These are phyloP conservation scores for Ericerus pela DNA, from an alignment of 1,140 invertebrate species.

Conservation along the genomic window DNA sequence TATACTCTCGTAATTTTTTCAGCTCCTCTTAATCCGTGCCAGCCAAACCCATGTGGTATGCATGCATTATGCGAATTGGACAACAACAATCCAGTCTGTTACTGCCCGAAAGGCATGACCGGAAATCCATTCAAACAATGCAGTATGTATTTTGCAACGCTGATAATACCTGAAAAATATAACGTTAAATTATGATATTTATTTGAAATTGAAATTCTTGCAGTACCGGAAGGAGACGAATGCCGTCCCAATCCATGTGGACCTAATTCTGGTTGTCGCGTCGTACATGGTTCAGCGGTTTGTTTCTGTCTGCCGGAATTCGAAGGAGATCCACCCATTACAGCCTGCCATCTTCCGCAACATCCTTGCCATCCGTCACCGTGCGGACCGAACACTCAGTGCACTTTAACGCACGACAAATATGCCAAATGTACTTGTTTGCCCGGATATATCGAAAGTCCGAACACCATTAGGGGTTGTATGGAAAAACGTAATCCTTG, in stretches of 20 bases:
- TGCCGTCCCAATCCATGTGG: conserved; percentile 74
- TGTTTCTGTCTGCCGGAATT: conserved; percentile 79
- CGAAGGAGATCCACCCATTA: conserved; percentile 63
- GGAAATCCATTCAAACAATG: conserved; percentile 83
- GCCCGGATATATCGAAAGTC: conserved; percentile 64
- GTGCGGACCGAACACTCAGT: conserved; percentile 76
- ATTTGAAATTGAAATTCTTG: conserved; percentile 10
- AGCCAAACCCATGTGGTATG: conserved; percentile 67
- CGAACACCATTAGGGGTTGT: conserved; percentile 72
- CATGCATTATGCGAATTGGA: conserved; percentile 72
- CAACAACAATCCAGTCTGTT: conserved; percentile 73
- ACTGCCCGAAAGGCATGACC: conserved; percentile 72
- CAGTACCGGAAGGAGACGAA: conserved; percentile 73
- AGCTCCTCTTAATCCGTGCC: conserved; percentile 49
- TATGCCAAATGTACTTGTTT: conserved; percentile 76
- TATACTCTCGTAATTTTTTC: conserved; percentile 38
- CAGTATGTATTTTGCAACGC: conserved; percentile 53
- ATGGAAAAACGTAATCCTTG: conserved; percentile 59
- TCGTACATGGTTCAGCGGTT: conserved; percentile 48
- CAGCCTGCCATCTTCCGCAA: conserved; percentile 44
- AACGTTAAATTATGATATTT: too few species aligned
- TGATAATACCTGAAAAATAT: too few species aligned
- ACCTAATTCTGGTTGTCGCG: conserved; percentile 59
- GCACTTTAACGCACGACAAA: conserved; percentile 59
- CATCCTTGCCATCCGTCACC: conserved; percentile 71